Base-by-base conservation (phyloP, 2,113 vertebrate genomes). In the Protobothrops mucrosquamatus region DNA sequence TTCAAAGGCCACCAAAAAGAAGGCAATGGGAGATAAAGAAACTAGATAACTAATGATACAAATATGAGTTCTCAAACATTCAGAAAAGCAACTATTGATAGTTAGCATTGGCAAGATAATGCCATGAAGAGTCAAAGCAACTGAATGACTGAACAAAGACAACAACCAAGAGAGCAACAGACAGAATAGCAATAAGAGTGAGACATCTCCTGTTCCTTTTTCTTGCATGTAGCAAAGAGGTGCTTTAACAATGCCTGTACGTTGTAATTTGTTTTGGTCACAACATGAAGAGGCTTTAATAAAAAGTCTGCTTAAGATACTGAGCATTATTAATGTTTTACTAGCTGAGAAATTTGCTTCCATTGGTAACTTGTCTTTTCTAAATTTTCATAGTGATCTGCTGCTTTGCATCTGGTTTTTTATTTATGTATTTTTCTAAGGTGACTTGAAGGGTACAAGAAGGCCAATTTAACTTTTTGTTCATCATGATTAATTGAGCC, bases 401-500 rank as follows among this genome's bases (percentile, higher is more conserved):
- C 93, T 95, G 92, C 7, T 94, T 93, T 92, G 88, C 90, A 95
- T 96, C 94, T 93, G 92, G 95, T 95, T 97, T 51, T 96, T 96
- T 96, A 95, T 94, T 96, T 94, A 94, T 94, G 95, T 96, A 46
- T 86, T 96, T 96, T 94, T 86, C 0, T 96, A 93, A 95, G 96
- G 97, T 95, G 96, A 96, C 91, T 95, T 97, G 96, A 97, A 97
- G 97, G 97, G 92, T 96, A 96, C 94, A 95, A 93, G 92, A 96
- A 96, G 95, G 95, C 95, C 94, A 97, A 94, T 92, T 96, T 96
- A 92, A 94, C 95, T 90, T 86, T 90, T 96, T 97, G 97, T 97
- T 97, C 96, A 97, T 95, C 95, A 95, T 97, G 97, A 98, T 98
- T 98, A 98, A 98, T 98, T 96, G 97, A 92, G 96, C 95, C 91